Base-by-base conservation (phyloP, 2,888 invertebrate species). In the Synergus umbraculus region DNA sequence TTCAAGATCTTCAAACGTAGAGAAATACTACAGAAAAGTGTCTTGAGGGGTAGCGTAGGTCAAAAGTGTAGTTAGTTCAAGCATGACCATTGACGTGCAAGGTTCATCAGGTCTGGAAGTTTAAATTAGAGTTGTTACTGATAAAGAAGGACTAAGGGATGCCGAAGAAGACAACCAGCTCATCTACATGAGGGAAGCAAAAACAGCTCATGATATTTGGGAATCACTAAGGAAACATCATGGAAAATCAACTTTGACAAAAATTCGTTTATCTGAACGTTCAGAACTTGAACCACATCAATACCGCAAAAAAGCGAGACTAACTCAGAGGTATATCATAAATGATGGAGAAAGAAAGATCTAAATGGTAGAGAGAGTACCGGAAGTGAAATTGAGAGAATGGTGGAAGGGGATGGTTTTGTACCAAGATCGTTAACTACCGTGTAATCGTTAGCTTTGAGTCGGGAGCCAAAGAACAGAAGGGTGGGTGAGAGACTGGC, bases 401-500 rank as follows among this genome's bases (percentile, higher is more conserved):
- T 29, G 22, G 2, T 29, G 2, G 22, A 29, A 29, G 22, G 22
- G 22, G 22, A 29, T 29, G 76, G 67, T 80, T 80, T 80, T 73
- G 80, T 81, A 83, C 84, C 82, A 82, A 81, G 83, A 87, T 90
- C 89, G 87, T 88, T 89, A 89, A 90, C 89, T 87, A 86, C 85
- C 86, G 86, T 86, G 87, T 89, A 90, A 90, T 90, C 89, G 89
- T 89, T 90, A 89, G 89, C 89, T 88, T 89, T 86, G 88, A 88
- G 82, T 83, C 79, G 77, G 81, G 78, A 81, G 81, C 76, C 78
- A 80, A 85, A 87, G 84, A 85, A 83, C 76, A 83, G 79, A 69
- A 66, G 41, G 76, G 77, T 82, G 82, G 46, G 69, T 12, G n/a
- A n/a, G n/a, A n/a, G 54, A 49, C 49, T 73, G 77, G 82, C 83